These are phyloP conservation scores for Chrysochloris asiatica DNA, from an alignment of 2,113 vertebrate species.

Conservation along the genomic window DNA sequence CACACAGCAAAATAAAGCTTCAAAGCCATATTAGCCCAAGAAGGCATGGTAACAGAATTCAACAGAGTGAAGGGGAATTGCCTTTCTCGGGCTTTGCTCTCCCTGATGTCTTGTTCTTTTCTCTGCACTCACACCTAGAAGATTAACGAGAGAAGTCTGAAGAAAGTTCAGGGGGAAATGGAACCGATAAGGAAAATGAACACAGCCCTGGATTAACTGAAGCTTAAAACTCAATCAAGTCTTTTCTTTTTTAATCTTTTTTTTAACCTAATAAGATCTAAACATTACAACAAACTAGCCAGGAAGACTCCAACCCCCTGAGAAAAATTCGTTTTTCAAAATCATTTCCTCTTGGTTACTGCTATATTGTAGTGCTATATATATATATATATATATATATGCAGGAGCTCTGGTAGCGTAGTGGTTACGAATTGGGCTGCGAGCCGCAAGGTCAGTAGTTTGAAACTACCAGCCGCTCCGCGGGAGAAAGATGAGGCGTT, in stretches of 20 bases:
- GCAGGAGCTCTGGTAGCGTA: no score
- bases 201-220: background rate
- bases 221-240: conserved; percentile 36
- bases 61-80: background rate
- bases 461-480: no score
- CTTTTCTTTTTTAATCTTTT: background rate
- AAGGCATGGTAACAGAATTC: background rate
- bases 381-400: no score
- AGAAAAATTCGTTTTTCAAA: no score
- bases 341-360: no score
- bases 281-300: background rate
- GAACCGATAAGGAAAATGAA: background rate
- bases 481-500: no score
- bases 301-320: background rate
- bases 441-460: no score
- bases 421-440: no score
- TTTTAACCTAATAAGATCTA: background rate
- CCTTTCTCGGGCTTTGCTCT: background rate
- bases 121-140: background rate
- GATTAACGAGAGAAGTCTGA: background rate
- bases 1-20: conserved; percentile 6
- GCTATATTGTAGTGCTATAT: background rate
- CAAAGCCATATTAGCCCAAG: background rate
- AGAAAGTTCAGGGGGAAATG: background rate
- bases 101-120: background rate